These are phyloP conservation scores for Cyanoramphus novaezelandiae DNA, from an alignment of 2,113 vertebrate species.

Conservation along the genomic window DNA sequence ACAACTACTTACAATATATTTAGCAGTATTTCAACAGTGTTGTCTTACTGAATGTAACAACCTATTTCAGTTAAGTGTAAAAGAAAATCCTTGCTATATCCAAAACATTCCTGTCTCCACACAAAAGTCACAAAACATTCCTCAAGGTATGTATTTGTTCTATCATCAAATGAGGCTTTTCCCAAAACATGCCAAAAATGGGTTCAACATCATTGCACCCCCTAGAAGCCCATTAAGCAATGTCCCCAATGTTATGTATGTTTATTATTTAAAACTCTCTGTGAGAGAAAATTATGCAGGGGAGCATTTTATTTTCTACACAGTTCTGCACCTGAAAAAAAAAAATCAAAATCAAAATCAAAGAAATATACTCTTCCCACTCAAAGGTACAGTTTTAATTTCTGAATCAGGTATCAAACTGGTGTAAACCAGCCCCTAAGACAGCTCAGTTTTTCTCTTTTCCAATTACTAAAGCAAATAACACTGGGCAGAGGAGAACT, in stretches of 20 bases:
- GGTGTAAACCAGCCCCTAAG: neutral
- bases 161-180: neutral
- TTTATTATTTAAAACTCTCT: neutral
- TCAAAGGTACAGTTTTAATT: neutral
- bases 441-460: neutral
- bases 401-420: neutral
- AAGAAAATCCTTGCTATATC: neutral
- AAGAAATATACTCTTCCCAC: neutral
- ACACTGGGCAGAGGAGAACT: neutral
- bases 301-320: neutral
- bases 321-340: neutral
- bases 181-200: neutral
- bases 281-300: neutral
- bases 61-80: neutral
- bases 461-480: neutral
- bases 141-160: neutral
- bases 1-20: neutral
- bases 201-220: neutral
- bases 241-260: neutral
- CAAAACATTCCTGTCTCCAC: neutral
- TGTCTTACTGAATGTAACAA: neutral
- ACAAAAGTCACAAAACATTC: neutral
- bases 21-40: neutral
- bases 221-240: neutral
- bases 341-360: neutral